Conservation (phyloP, 2,797 vertebrate species). For the Pseudochromis fuscus region DNA sequence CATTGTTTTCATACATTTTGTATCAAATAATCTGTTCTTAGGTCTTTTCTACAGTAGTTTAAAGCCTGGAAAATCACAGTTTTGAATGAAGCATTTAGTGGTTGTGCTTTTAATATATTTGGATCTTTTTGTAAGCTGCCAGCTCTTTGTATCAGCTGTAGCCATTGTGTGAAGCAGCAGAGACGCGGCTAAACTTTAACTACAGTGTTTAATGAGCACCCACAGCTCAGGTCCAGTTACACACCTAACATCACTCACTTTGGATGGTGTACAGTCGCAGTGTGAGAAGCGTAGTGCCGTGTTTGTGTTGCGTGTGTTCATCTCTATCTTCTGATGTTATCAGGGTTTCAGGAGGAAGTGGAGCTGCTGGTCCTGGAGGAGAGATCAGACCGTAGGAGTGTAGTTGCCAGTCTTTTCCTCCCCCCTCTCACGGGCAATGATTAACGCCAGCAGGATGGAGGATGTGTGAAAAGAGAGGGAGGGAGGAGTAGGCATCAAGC, state of each 20-base stretch:
- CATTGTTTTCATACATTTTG: neutral
- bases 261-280: neutral
- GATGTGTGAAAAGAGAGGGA: slow-evolving; percentile 62
- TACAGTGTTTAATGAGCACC: slow-evolving; percentile 58
- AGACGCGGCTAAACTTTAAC: slow-evolving; percentile 65
- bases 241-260: slow-evolving; percentile 31
- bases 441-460: slow-evolving; percentile 72
- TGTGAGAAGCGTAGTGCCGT: slow-evolving; percentile 22
- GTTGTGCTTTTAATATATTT: neutral
- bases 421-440: slow-evolving; percentile 58
- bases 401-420: slow-evolving; percentile 24
- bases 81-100: neutral
- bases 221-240: slow-evolving; percentile 46
- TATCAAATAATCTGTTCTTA: neutral
- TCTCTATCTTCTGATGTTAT: slow-evolving; percentile 34
- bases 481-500: slow-evolving; percentile 24
- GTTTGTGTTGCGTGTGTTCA: slow-evolving; percentile 5
- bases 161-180: slow-evolving; percentile 34
- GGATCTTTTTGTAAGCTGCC: neutral
- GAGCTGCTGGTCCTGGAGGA: slow-evolving; percentile 27
- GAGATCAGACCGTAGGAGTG: slow-evolving; percentile 32
- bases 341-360: slow-evolving; percentile 46
- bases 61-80: neutral
- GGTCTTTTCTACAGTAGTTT: neutral
- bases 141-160: slow-evolving; percentile 6